These are phyloP conservation scores for Epinotia demarniana DNA, from an alignment of 2,888 invertebrate genomes.

Conservation along the genomic window DNA sequence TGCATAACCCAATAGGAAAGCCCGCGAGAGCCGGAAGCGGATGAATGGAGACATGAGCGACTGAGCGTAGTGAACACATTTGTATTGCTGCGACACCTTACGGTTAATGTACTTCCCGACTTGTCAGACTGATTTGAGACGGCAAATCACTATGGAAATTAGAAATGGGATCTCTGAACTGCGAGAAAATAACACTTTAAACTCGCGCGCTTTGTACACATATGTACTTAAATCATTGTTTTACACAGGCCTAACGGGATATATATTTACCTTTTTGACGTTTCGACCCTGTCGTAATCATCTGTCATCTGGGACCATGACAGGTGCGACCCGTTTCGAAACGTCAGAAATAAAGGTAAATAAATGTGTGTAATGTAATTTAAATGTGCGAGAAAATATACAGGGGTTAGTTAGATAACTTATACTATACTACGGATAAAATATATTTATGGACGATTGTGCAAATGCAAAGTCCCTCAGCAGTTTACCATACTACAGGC, in stretches of 20 bases:
- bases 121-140: neutral
- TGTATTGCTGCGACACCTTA: conserved; percentile 2
- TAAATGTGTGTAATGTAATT: no score
- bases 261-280: no score
- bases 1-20: conserved; percentile 63
- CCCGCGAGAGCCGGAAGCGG: conserved; percentile 58
- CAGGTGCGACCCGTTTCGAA: no score
- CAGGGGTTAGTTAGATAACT: neutral
- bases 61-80: conserved; percentile 40
- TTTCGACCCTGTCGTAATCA: no score
- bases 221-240: no score
- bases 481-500: neutral
- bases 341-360: no score
- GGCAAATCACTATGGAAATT: neutral
- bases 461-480: neutral
- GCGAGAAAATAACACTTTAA: neutral
- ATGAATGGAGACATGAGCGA: conserved; percentile 49
- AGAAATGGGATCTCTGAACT: neutral
- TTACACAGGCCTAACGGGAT: no score
- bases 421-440: neutral
- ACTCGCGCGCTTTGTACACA: no score
- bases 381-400: neutral
- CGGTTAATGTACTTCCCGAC: neutral
- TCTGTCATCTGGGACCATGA: no score
- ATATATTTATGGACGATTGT: neutral